These are phyloP conservation scores for Regulus satrapa DNA, from an alignment of 2,113 vertebrate genomes.

Conservation along the genomic window DNA sequence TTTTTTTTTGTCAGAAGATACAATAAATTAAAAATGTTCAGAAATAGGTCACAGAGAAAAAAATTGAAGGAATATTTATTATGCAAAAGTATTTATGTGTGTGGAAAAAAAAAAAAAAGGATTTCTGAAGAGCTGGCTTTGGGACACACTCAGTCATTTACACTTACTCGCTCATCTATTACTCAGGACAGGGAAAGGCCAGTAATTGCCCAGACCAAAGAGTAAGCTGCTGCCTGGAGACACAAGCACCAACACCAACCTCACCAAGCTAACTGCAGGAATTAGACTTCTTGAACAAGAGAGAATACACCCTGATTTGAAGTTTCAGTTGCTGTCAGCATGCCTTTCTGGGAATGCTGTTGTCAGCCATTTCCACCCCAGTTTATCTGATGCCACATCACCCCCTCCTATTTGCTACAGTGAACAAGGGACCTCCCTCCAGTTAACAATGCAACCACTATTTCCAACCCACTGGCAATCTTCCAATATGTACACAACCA, in stretches of 20 bases:
- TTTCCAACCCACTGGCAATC: background rate
- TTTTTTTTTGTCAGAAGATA: background rate
- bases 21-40: background rate
- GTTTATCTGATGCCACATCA: background rate
- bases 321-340: background rate
- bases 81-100: background rate
- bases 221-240: background rate
- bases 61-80: background rate
- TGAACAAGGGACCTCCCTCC: rapidly evolving
- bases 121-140: background rate
- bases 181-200: background rate
- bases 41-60: background rate
- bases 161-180: background rate
- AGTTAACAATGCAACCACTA: background rate
- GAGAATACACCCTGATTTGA: background rate
- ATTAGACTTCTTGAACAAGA: background rate
- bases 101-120: background rate
- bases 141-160: background rate
- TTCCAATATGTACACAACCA: background rate
- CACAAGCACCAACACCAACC: background rate
- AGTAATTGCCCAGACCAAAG: background rate
- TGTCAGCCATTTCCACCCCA: background rate
- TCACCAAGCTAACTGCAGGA: background rate
- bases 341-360: background rate
- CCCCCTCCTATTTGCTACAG: background rate